Evolutionary conservation across 2,797 vertebrate genomes (phyloP), one percentile per base, ranked within the genome.

Genomic region (Notolepis coatsorum): DNA sequence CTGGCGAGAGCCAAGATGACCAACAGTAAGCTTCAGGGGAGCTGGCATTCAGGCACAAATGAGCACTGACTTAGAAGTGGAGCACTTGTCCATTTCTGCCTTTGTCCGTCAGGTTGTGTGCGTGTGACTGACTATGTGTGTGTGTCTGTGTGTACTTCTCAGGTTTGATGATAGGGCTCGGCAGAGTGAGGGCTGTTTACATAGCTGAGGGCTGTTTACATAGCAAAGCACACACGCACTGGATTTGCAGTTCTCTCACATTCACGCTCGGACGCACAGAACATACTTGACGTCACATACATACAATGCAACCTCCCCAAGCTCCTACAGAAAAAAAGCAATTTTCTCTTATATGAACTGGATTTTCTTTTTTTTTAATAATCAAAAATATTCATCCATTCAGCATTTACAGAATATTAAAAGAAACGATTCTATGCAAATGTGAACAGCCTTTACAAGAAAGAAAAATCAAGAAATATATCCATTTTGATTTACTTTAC

Each of bases 371-470:
- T 61, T 5, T 37, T 80, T 93, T 92, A 91, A 91, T 91, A 90
- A 83, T 92, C 82, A 91, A 93, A 93, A 92, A 93, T 93, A 92
- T 90, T n/a, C 83, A 91, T 93, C 85, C 90, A 89, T n/a, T n/a
- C n/a, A 89, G 88, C 90, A 92, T 93, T 90, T 92, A 93, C 90
- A 93, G 87, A 89, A 84, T 92, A 90, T 86, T 82, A 88, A 89
- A 91, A 93, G 88, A 90, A 90, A 90, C 85, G 77, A 82, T 69
- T 86, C 85, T 90, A 90, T 89, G 89, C 71, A 87, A 88, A 83
- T 87, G 75, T 83, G 79, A 71, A 88, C 88, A 80, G 85, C 83
- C 87, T 93, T 92, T 90, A 93, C 92, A 91, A 87, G 89, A 89
- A 61, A 90, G 88, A 90, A 89, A 61, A 90, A 88, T 87, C 85